Conservation (phyloP, 1,140 invertebrate genomes). For the Lasaia peninsularis region DNA sequence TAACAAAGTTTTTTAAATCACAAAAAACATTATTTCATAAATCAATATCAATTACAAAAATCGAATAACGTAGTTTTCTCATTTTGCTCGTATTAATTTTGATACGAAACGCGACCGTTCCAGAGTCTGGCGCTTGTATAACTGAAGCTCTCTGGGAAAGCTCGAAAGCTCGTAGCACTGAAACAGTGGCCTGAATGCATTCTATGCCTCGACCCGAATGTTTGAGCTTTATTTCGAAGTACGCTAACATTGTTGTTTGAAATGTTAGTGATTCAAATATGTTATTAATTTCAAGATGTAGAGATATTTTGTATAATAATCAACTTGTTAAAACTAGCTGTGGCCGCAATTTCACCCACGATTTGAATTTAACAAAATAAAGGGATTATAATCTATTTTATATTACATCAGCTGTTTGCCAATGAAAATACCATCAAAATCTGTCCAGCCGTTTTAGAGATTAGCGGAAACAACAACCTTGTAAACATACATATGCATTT, state of each 20-base stretch:
- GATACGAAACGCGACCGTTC: slow-evolving; percentile 34
- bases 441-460: too few species aligned
- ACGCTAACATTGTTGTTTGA: neutral
- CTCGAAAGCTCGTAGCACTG: slow-evolving; percentile 29
- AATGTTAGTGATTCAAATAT: too few species aligned
- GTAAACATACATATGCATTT: too few species aligned
- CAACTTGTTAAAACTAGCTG: too few species aligned
- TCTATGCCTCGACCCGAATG: slow-evolving; percentile 48
- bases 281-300: too few species aligned
- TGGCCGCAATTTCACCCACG: too few species aligned
- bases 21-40: neutral
- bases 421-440: too few species aligned
- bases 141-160: slow-evolving; percentile 34
- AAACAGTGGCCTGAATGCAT: slow-evolving; percentile 47
- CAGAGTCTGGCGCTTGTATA: slow-evolving; percentile 32
- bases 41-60: neutral
- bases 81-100: neutral
- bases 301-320: too few species aligned
- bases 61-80: neutral
- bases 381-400: too few species aligned
- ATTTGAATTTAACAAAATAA: too few species aligned
- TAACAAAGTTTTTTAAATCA: neutral
- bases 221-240: slow-evolving; percentile 14
- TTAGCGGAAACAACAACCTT: too few species aligned
- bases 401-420: too few species aligned